Conservation (phyloP, 2,888 invertebrate species). For the Punctoribates punctum region DNA sequence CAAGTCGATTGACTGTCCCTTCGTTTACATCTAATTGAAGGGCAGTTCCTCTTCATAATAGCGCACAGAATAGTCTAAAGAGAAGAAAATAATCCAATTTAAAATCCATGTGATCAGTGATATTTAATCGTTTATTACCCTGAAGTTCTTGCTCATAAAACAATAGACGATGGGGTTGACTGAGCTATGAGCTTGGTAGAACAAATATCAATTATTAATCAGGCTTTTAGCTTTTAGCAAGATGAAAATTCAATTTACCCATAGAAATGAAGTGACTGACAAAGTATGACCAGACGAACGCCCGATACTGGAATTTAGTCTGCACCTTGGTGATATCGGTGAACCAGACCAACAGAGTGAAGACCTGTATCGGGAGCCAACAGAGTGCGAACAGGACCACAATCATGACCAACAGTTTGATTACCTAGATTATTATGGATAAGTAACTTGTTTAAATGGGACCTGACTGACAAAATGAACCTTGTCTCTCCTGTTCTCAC, state of each 20-base stretch:
- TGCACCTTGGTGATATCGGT: neutral
- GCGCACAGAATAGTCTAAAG: too few relatives aligned
- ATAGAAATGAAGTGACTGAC: conserved; percentile 24
- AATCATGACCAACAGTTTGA: conserved; percentile 33
- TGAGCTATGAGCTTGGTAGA: neutral
- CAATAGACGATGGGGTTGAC: conserved; percentile 36
- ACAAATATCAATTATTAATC: neutral
- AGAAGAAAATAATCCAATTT: too few relatives aligned
- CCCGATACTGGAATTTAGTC: conserved; percentile 17
- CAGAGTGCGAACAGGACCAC: conserved; percentile 22
- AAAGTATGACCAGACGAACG: conserved; percentile 17
- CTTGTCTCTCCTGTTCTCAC: conserved; percentile 14
- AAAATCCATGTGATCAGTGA: too few relatives aligned
- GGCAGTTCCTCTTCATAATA: too few relatives aligned
- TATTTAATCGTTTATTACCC: conserved; percentile 7
- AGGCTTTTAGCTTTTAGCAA: neutral
- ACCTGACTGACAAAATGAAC: neutral
- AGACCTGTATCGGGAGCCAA: conserved; percentile 31
- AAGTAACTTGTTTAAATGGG: neutral
- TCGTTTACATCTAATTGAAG: too few relatives aligned
- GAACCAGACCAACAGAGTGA: conserved; percentile 30
- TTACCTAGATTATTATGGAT: neutral
- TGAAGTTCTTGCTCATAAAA: conserved; percentile 32
- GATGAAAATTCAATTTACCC: neutral
- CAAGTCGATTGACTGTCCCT: too few relatives aligned